These are phyloP conservation scores for Platysternon megacephalum DNA, from an alignment of 2,113 vertebrate genomes.

Conservation along the genomic window DNA sequence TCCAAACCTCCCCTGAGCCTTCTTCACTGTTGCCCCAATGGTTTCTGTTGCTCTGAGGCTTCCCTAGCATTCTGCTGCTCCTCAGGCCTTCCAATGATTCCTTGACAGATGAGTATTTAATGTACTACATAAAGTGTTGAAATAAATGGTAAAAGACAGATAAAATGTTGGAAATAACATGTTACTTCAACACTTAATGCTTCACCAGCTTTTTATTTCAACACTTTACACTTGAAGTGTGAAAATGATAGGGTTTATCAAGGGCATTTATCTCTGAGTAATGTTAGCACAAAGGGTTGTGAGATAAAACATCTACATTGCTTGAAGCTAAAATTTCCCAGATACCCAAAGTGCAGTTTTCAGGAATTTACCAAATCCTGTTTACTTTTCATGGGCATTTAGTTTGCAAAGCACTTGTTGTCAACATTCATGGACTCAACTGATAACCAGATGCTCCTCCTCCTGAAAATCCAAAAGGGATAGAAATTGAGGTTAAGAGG, in stretches of 20 bases:
- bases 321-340: background rate
- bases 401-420: background rate
- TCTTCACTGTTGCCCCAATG: background rate
- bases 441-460: background rate
- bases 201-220: constrained; percentile 70
- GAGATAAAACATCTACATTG: constrained; percentile 26
- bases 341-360: constrained; percentile 13
- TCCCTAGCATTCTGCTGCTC: background rate
- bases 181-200: constrained; percentile 50
- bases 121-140: constrained; percentile 15
- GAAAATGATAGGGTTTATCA: constrained; percentile 61
- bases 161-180: constrained; percentile 72
- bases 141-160: constrained; percentile 68
- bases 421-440: background rate
- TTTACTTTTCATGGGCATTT: background rate
- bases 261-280: constrained; percentile 63
- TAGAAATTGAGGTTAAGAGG: background rate
- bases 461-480: background rate
- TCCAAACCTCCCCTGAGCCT: background rate
- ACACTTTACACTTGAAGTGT: constrained; percentile 49
- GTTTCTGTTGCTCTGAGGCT: background rate
- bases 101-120: constrained; percentile 39
- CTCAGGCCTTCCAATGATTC: background rate
- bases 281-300: constrained; percentile 25
- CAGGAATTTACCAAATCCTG: background rate